A percentile compares a stretch with the other conserved stretches of the same genome.
phyloP scores from a whole-genome alignment of 2,797 vertebrate species.

The Arrhamphus sclerolepis region DNA sequence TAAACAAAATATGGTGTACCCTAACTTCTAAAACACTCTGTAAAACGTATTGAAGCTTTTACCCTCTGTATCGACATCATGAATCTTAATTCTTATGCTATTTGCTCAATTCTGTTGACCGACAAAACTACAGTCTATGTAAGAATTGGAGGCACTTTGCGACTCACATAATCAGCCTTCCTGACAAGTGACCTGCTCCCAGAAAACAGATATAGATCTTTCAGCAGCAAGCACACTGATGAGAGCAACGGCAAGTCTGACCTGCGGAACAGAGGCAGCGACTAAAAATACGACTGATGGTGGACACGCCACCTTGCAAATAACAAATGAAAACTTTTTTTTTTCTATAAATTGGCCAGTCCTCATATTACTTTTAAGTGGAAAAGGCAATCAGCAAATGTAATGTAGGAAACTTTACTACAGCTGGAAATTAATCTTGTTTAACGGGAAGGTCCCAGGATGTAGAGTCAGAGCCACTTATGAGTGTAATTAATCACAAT shows the following conservation, averaged over 20 bases:
- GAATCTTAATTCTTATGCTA: not conserved
- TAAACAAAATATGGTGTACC: too few relatives aligned
- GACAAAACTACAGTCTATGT: conserved; percentile 2
- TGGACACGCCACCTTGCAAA: conserved; percentile 2
- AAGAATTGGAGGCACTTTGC: conserved; percentile 28
- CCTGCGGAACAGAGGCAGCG: conserved; percentile 20
- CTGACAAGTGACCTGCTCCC: conserved; percentile 44
- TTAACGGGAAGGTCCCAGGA: too few relatives aligned
- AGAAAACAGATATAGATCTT: conserved; percentile 56
- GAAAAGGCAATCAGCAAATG: conserved; percentile 36
- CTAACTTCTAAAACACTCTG: too few relatives aligned
- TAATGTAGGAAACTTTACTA: not conserved
- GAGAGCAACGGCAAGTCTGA: conserved; percentile 17
- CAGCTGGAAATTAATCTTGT: too few relatives aligned
- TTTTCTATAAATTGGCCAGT: conserved; percentile 8
- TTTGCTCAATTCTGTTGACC: not conserved
- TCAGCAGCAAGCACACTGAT: not conserved
- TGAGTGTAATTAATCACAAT: too few relatives aligned
- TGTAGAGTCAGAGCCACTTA: too few relatives aligned
- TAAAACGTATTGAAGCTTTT: too few relatives aligned
- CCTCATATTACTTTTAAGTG: conserved; percentile 3
- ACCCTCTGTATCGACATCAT: not conserved
- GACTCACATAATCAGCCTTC: conserved; percentile 48
- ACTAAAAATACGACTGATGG: conserved; percentile 16
- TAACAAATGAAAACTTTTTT: conserved; percentile 4